phyloP scores from a whole-genome alignment of 2,888 invertebrate genomes.

The Cephus runcator region DNA sequence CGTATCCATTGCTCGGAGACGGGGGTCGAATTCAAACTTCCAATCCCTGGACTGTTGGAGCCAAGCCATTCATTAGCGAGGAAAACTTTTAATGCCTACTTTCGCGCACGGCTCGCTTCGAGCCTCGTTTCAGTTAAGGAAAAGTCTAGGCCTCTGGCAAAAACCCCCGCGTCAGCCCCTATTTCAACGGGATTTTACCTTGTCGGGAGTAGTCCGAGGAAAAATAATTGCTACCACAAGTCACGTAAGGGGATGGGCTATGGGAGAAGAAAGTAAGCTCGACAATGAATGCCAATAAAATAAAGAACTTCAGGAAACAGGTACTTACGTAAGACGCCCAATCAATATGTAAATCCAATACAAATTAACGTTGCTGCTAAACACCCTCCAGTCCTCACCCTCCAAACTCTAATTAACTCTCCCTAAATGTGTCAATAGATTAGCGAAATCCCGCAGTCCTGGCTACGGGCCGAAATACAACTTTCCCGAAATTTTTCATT shows the following conservation, averaged over 20 bases:
- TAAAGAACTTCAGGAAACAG: no score
- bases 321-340: conserved; percentile 7
- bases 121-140: conserved; percentile 2
- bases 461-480: conserved; percentile 9
- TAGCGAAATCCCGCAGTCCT: conserved; percentile 40
- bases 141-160: no score
- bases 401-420: conserved; percentile 45
- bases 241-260: no score
- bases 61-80: conserved; percentile 33
- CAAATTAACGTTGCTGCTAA: conserved; percentile 36
- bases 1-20: not conserved
- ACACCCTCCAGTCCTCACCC: not conserved
- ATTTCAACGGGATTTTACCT: no score
- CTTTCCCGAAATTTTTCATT: conserved; percentile 36
- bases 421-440: conserved; percentile 45
- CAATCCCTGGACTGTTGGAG: not conserved
- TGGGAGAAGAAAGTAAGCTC: no score
- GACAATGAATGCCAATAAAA: no score
- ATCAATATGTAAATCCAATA: conserved; percentile 52
- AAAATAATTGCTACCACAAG: no score
- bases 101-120: conserved; percentile 22
- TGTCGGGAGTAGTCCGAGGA: no score
- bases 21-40: not conserved
- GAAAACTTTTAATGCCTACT: conserved; percentile 40
- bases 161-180: no score